phyloP scores from a whole-genome alignment of 2,797 vertebrate genomes.

The Triplophysa yarkandensis region DNA sequence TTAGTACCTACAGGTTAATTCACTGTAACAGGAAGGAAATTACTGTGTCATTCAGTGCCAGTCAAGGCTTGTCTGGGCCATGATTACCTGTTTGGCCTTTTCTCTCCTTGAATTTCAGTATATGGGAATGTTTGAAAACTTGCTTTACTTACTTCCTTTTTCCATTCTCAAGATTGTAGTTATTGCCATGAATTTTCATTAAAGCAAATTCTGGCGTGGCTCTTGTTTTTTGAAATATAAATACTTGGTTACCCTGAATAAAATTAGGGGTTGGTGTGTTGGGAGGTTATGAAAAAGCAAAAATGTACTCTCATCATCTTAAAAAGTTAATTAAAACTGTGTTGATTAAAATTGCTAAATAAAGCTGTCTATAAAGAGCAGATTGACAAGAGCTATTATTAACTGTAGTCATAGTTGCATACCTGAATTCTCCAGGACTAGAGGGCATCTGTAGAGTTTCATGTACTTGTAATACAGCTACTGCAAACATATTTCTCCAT shows the following conservation, averaged over 20 bases:
- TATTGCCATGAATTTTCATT: neutral
- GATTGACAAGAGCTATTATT: slow-evolving; percentile 52
- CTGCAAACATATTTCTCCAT: slow-evolving; percentile 27
- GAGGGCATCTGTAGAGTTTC: slow-evolving; percentile 38
- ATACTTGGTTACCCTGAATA: no score
- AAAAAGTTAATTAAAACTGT: neutral
- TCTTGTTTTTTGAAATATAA: no score
- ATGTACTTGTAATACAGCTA: slow-evolving; percentile 40
- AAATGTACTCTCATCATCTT: neutral
- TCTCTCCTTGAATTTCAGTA: slow-evolving; percentile 61
- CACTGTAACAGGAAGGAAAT: slow-evolving; percentile 52
- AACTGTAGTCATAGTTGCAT: slow-evolving; percentile 49
- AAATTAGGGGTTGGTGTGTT: no score
- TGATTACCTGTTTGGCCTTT: slow-evolving; percentile 59
- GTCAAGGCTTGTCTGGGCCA: slow-evolving; percentile 51
- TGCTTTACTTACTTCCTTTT: slow-evolving; percentile 3
- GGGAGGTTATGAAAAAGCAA: neutral
- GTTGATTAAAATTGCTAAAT: slow-evolving; percentile 12
- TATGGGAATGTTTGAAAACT: slow-evolving; percentile 7
- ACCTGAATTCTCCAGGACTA: slow-evolving; percentile 47
- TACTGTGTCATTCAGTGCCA: slow-evolving; percentile 35
- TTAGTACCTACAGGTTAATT: slow-evolving; percentile 42
- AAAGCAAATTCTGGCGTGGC: neutral
- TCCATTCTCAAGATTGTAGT: neutral
- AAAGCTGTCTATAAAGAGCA: slow-evolving; percentile 20